Base-by-base conservation (phyloP, 2,888 invertebrate genomes). In the Odontocerum albicorne region DNA sequence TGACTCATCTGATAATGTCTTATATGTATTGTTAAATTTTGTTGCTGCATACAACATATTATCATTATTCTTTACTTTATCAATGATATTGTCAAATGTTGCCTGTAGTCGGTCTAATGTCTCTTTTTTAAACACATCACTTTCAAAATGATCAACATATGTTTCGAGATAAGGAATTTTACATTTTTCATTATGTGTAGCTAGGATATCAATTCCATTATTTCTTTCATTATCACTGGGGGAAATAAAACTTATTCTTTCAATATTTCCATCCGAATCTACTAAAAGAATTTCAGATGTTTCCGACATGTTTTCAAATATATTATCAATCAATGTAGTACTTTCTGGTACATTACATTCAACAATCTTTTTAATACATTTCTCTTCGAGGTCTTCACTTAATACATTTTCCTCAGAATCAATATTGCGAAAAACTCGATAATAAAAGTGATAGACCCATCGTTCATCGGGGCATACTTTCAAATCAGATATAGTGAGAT, bases 401-500 rank as follows among this genome's bases (percentile, higher is more conserved):
- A 33, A 19, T 13, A 19, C 45, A 33, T 33, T 17, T n/a, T 33
- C 32, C 13, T 4, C n/a, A n/a, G n/a, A n/a, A n/a, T n/a, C n/a
- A n/a, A n/a, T n/a, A n/a, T n/a, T 4, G 1, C 32, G 15, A 32
- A 45, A 45, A 6, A 45, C 33, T 33, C 45, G 32, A 10, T 45
- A 45, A 7, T 45, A 45, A 45, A 45, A 45, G 13, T 45, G 45
- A 4, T 45, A 45, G 13, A 45, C 45, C 45, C 45, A 45, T 45
- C 45, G 32, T 20, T n/a, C n/a, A n/a, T n/a, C n/a, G n/a, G n/a
- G n/a, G n/a, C n/a, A n/a, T n/a, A n/a, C n/a, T n/a, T n/a, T n/a
- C n/a, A n/a, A n/a, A n/a, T n/a, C n/a, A n/a, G n/a, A n/a, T n/a
- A n/a, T n/a, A n/a, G n/a, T 45, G 13, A 33, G 33, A 7, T 45